Percentiles rank a stretch among this genome's conserved stretches.
Evolutionary conservation across 1,140 invertebrate species (phyloP).

Genomic region (Ylistrum balloti): DNA sequence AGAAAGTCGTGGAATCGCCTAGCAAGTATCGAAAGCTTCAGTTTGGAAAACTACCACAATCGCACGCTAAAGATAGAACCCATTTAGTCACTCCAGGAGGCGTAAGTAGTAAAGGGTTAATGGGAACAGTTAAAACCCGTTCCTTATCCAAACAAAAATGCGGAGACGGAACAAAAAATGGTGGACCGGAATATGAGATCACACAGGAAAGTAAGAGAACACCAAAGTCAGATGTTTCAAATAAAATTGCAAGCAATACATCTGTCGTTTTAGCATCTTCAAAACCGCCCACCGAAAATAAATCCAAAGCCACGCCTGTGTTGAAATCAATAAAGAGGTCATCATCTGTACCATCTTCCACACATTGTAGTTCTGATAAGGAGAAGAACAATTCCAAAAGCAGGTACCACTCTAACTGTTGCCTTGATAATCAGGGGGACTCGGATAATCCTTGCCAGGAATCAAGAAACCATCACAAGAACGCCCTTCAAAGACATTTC

Average conservation of each 20-base stretch:
- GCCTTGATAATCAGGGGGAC: neutral
- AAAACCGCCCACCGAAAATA: neutral
- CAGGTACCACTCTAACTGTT: neutral
- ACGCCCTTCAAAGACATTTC: too few relatives aligned
- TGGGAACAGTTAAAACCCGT: neutral
- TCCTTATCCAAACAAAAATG: neutral
- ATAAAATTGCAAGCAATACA: neutral
- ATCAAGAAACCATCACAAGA: neutral
- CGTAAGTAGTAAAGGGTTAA: neutral
- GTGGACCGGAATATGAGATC: neutral
- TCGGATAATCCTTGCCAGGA: too few relatives aligned
- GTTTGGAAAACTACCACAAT: neutral
- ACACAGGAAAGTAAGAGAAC: neutral
- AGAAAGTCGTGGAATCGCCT: neutral
- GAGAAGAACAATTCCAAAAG: neutral
- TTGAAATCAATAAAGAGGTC: neutral
- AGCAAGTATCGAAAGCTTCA: conserved; percentile 11
- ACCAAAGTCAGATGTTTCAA: neutral
- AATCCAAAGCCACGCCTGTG: neutral
- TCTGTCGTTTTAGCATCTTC: neutral
- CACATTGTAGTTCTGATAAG: neutral
- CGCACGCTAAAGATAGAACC: neutral
- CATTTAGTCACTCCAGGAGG: neutral
- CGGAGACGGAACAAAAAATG: neutral
- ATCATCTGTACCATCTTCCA: neutral